These are phyloP conservation scores for Tetramorium bicarinatum DNA, from an alignment of 2,888 invertebrate genomes.

Conservation along the genomic window DNA sequence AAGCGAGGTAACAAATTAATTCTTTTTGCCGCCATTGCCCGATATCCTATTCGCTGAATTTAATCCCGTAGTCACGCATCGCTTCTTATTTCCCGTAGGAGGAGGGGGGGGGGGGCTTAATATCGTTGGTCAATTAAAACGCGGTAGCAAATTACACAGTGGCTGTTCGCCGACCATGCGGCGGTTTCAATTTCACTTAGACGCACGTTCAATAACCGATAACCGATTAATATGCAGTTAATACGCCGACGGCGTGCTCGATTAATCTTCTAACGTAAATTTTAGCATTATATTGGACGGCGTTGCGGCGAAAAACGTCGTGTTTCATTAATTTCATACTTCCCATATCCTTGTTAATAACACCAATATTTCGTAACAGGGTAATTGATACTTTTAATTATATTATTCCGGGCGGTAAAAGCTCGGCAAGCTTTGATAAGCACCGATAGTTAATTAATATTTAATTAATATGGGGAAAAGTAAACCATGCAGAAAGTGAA, in stretches of 20 bases:
- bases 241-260: constrained; percentile 30
- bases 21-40: constrained; percentile 16
- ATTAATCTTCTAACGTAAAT: constrained; percentile 38
- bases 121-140: constrained; percentile 51
- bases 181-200: constrained; percentile 47
- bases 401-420: constrained; percentile 7
- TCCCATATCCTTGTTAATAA: constrained; percentile 25
- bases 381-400: constrained; percentile 51
- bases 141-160: constrained; percentile 52
- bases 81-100: constrained; percentile 14
- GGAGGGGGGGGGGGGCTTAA: neutral
- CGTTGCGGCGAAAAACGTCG: constrained; percentile 25
- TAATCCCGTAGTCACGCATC: constrained; percentile 37
- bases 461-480: constrained; percentile 29
- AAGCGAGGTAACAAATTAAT: constrained; percentile 39
- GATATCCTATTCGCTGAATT: constrained; percentile 32
- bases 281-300: constrained; percentile 15
- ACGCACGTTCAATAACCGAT: constrained; percentile 42
- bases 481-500: neutral
- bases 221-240: constrained; percentile 41
- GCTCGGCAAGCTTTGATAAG: neutral
- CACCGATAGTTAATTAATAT: constrained; percentile 39
- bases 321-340: constrained; percentile 40
- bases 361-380: constrained; percentile 28
- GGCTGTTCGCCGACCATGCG: constrained; percentile 14